phyloP scores from a whole-genome alignment of 2,888 invertebrate genomes.

The Acleris emargana region DNA sequence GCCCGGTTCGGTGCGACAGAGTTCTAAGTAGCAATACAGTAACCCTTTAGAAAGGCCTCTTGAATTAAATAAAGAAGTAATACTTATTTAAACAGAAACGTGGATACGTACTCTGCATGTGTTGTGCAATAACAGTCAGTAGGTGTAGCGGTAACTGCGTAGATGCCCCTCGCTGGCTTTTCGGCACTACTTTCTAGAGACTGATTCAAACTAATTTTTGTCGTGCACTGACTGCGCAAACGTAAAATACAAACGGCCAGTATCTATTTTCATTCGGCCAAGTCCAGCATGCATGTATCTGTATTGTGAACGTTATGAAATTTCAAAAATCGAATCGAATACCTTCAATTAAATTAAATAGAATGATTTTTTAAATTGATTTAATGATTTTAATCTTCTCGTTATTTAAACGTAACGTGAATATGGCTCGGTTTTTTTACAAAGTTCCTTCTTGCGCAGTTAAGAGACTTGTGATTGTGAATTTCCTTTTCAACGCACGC shows the following conservation, averaged over 20 bases:
- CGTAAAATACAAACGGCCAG: conserved; percentile 7
- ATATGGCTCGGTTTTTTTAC: background rate
- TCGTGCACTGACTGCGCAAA: conserved; percentile 46
- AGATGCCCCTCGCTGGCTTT: conserved; percentile 72
- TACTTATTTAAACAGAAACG: conserved; percentile 49
- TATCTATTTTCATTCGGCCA: background rate
- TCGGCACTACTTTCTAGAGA: conserved; percentile 59
- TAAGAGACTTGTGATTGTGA: conserved; percentile 44
- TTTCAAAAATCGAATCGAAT: background rate
- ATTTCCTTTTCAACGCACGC: conserved; percentile 39
- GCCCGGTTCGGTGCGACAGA: conserved; percentile 52
- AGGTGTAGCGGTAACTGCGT: conserved; percentile 64
- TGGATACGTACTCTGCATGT: conserved; percentile 79
- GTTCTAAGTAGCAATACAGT: conserved; percentile 52
- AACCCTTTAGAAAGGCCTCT: conserved; percentile 53
- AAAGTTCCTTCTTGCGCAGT: conserved; percentile 9
- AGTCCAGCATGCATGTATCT: no score
- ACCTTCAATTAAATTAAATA: background rate
- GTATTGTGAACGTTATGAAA: background rate
- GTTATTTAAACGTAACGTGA: background rate
- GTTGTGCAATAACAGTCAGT: conserved; percentile 79
- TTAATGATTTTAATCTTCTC: background rate
- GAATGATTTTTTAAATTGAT: background rate
- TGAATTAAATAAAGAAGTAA: conserved; percentile 53
- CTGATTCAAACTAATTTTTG: conserved; percentile 52